These are phyloP conservation scores for Chaunax sp. DNA, from an alignment of 2,797 vertebrate species.

Conservation along the genomic window DNA sequence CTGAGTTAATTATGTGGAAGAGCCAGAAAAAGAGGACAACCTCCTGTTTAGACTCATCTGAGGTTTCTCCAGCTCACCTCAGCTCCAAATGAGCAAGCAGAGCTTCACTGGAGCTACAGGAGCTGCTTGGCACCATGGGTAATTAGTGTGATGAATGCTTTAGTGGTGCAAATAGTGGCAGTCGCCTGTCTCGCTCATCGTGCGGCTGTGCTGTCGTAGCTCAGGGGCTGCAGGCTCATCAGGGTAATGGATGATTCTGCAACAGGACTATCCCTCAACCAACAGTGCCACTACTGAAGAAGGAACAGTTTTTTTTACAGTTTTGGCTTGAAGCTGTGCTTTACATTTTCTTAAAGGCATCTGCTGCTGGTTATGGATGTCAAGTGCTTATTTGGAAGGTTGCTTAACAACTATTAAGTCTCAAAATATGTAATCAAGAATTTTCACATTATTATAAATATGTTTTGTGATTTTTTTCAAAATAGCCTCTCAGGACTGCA, in stretches of 20 bases:
- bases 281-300: slow-evolving; percentile 52
- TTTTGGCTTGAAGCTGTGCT: not conserved
- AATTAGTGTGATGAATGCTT: slow-evolving; percentile 83
- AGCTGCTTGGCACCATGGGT: slow-evolving; percentile 75
- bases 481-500: slow-evolving; percentile 31
- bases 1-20: slow-evolving; percentile 74
- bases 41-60: slow-evolving; percentile 70
- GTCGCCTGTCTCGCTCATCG: slow-evolving; percentile 72
- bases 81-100: slow-evolving; percentile 68
- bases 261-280: slow-evolving; percentile 68
- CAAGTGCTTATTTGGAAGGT: slow-evolving; percentile 32
- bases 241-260: slow-evolving; percentile 78
- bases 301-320: slow-evolving; percentile 37
- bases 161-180: slow-evolving; percentile 77
- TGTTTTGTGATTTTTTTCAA: slow-evolving; percentile 7
- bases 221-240: slow-evolving; percentile 73
- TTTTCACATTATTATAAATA: slow-evolving; percentile 8
- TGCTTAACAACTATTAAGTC: slow-evolving; percentile 13
- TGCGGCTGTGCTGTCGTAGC: slow-evolving; percentile 73
- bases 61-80: slow-evolving; percentile 68
- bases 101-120: slow-evolving; percentile 61
- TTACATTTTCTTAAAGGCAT: slow-evolving; percentile 3
- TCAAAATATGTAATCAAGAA: not conserved
- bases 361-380: slow-evolving; percentile 26
- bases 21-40: slow-evolving; percentile 56